A percentile compares a stretch with the other conserved stretches of the same genome.
Evolutionary conservation across 2,797 vertebrate species (phyloP).

Genomic region (Arnoldichthys spilopterus): DNA sequence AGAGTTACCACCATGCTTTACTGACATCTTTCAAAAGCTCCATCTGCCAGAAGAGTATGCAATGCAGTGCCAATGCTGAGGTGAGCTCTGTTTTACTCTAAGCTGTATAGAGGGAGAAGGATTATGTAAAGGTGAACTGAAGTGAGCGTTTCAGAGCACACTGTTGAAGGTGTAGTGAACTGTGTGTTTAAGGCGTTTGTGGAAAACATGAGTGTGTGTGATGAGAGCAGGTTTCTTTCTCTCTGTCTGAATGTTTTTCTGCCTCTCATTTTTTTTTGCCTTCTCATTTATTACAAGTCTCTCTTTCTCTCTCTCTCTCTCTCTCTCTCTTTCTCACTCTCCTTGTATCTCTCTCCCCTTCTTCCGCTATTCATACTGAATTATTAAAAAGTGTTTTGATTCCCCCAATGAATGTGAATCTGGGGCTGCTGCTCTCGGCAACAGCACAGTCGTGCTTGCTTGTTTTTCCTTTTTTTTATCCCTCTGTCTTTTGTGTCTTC

Average conservation of each 20-base stretch:
- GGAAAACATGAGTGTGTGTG: slow-evolving; percentile 5
- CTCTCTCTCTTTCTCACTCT: slow-evolving; percentile 55
- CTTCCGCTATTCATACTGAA: slow-evolving; percentile 74
- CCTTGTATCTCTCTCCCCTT: slow-evolving; percentile 53
- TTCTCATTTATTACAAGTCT: slow-evolving; percentile 72
- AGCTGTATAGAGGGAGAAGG: slow-evolving; percentile 23
- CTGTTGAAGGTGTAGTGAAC: slow-evolving; percentile 19
- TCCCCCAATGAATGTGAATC: slow-evolving; percentile 83
- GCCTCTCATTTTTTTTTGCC: slow-evolving; percentile 68
- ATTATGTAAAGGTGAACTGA: slow-evolving; percentile 45
- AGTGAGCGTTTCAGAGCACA: slow-evolving; percentile 23
- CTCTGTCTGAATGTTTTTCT: slow-evolving; percentile 52
- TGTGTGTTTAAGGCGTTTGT: slow-evolving; percentile 30
- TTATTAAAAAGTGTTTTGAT: slow-evolving; percentile 87
- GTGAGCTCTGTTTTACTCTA: slow-evolving; percentile 10
- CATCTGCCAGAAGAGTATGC: neutral
- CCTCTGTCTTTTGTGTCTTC: slow-evolving; percentile 29
- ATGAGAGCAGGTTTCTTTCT: neutral
- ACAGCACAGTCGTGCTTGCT: slow-evolving; percentile 68
- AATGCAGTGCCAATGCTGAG: slow-evolving; percentile 23
- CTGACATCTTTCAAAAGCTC: neutral
- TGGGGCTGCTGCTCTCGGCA: slow-evolving; percentile 77
- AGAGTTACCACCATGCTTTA: neutral
- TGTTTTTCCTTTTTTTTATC: slow-evolving; percentile 62
- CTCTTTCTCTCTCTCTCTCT: slow-evolving; percentile 52